A percentile compares a stretch with the other conserved stretches of the same genome.
Conservation (phyloP, 2,888 invertebrate species). For the Pheosia tremula region DNA sequence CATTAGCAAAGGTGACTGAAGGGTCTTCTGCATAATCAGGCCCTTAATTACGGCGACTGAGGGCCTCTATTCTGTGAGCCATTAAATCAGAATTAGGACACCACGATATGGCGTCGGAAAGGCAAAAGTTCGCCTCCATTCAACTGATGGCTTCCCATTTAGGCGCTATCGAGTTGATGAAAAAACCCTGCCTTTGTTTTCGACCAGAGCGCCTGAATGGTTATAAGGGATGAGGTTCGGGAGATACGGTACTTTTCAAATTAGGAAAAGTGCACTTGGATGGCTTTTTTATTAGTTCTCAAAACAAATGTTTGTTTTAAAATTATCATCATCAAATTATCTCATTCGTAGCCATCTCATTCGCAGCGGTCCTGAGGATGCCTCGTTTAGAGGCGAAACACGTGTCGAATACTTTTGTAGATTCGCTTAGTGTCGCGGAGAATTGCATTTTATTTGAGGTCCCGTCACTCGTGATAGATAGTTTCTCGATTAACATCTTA, state of each 20-base stretch:
- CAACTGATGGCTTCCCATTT: conserved; percentile 28
- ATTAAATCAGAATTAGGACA: conserved; percentile 38
- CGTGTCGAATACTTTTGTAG: no score
- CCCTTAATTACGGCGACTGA: conserved; percentile 33
- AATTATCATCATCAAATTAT: no score
- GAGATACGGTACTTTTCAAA: conserved; percentile 3
- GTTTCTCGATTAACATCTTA: no score
- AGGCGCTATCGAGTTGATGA: conserved; percentile 24
- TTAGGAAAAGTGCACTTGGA: not conserved
- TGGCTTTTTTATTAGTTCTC: not conserved
- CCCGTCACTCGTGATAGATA: no score
- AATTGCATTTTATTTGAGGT: no score
- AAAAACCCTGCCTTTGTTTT: conserved; percentile 26
- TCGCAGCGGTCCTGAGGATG: no score
- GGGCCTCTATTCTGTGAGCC: conserved; percentile 24
- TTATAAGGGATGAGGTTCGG: conserved; percentile 6
- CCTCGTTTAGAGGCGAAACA: no score
- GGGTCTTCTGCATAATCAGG: conserved; percentile 33
- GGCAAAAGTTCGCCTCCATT: conserved; percentile 21
- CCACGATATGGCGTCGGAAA: conserved; percentile 22
- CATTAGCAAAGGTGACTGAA: conserved; percentile 29
- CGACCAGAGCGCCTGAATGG: conserved; percentile 8
- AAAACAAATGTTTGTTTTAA: not conserved
- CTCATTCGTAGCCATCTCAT: no score
- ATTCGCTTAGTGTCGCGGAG: no score